Evolutionary conservation across 2,888 invertebrate genomes (phyloP).

Genomic region (Nemotelus pantherinus): DNA sequence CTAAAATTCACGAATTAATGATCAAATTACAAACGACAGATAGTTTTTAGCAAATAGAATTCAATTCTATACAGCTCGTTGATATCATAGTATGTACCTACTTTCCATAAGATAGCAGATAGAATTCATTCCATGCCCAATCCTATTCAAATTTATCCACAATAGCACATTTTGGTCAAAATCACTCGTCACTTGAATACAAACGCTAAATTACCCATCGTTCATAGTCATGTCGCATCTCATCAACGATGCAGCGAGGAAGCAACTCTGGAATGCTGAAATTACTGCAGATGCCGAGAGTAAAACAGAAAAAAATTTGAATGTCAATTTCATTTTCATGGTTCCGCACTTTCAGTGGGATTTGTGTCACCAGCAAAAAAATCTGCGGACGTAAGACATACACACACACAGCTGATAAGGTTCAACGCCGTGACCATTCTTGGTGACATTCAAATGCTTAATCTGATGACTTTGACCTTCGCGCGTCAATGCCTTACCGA

Average conservation of each 20-base stretch:
- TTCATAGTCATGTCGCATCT: not conserved
- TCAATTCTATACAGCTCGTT: too few relatives aligned
- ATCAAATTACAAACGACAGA: too few relatives aligned
- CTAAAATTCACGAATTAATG: too few relatives aligned
- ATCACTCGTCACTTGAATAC: too few relatives aligned
- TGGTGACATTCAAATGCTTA: slow-evolving; percentile 17
- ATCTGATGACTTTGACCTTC: slow-evolving; percentile 18
- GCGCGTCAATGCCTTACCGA: not conserved
- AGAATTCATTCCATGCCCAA: too few relatives aligned
- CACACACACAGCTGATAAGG: not conserved
- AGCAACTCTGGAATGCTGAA: slow-evolving; percentile 4
- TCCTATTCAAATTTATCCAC: too few relatives aligned
- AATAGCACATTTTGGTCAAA: too few relatives aligned
- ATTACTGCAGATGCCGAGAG: too few relatives aligned
- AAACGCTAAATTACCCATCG: too few relatives aligned
- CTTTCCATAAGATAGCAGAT: too few relatives aligned
- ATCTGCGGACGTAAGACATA: not conserved
- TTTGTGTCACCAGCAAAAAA: slow-evolving; percentile 12
- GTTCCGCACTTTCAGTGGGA: not conserved
- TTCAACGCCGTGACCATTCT: slow-evolving; percentile 8
- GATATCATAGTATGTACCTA: too few relatives aligned
- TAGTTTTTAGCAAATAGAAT: too few relatives aligned
- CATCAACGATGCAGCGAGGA: not conserved
- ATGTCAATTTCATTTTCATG: not conserved
- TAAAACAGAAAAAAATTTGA: not conserved